Percentiles rank a stretch among this genome's conserved stretches.
phyloP scores from a whole-genome alignment of 2,797 vertebrate genomes.

The Argentina silus region DNA sequence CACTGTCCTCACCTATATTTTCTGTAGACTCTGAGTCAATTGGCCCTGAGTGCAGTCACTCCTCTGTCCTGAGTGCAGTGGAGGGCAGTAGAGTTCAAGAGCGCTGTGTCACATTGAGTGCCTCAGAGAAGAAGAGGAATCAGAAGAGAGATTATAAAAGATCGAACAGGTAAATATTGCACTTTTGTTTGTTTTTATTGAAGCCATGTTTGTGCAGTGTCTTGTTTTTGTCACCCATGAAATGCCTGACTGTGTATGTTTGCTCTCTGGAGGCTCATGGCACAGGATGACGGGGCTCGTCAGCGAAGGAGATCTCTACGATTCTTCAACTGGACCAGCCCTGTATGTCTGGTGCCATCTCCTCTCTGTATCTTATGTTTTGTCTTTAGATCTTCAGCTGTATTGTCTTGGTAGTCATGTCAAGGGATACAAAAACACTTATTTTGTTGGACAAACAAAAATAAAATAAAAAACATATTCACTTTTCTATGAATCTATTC shows the following conservation, averaged over 20 bases:
- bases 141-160: constrained; percentile 21
- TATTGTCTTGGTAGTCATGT: neutral
- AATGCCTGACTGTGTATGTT: neutral
- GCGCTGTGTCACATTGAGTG: neutral
- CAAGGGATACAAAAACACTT: no score
- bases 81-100: neutral
- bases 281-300: constrained; percentile 36
- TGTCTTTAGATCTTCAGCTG: neutral
- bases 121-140: constrained; percentile 36
- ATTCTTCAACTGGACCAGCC: constrained; percentile 50
- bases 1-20: neutral
- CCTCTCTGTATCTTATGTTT: neutral
- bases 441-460: no score
- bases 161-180: constrained; percentile 31
- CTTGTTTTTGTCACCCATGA: neutral
- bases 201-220: neutral
- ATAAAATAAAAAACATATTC: neutral
- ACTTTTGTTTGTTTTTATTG: neutral
- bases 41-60: constrained; percentile 14
- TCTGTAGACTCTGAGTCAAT: constrained; percentile 18
- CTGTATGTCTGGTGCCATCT: constrained; percentile 20
- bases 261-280: constrained; percentile 27
- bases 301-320: constrained; percentile 47
- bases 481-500: neutral
- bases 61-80: constrained; percentile 6